Conservation (phyloP, 2,797 vertebrate species). For the Malacoctenus gilli region DNA sequence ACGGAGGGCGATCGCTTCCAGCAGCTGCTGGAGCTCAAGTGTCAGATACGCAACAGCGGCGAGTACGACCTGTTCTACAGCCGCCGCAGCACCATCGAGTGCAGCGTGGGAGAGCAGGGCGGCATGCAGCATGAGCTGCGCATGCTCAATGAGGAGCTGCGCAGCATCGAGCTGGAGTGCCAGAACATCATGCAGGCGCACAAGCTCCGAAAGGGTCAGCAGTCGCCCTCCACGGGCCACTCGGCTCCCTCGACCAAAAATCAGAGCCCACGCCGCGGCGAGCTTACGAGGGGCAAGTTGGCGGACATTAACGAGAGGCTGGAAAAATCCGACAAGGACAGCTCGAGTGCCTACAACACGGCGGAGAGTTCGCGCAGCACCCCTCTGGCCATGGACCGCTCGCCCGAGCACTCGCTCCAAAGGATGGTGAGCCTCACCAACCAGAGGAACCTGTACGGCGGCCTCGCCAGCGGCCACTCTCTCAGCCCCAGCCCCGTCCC, state of each 20-base stretch:
- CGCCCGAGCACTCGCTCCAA: constrained; percentile 88
- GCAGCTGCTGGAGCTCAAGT: constrained; percentile 93
- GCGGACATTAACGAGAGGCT: constrained; percentile 89
- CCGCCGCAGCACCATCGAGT: constrained; percentile 89
- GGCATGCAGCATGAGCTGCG: constrained; percentile 90
- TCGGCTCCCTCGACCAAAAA: constrained; percentile 75
- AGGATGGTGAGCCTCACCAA: constrained; percentile 89
- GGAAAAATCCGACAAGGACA: constrained; percentile 90
- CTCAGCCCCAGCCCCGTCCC: constrained; percentile 66
- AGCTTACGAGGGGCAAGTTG: constrained; percentile 78
- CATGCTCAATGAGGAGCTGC: constrained; percentile 93
- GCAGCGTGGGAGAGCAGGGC: constrained; percentile 78
- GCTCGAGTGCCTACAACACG: constrained; percentile 95
- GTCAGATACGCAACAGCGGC: constrained; percentile 89
- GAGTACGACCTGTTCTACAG: constrained; percentile 94
- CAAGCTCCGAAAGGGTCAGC: constrained; percentile 83
- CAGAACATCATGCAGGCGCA: constrained; percentile 97
- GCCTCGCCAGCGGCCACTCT: constrained; percentile 50
- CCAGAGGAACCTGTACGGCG: constrained; percentile 87
- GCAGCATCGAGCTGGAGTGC: constrained; percentile 93
- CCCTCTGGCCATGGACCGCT: constrained; percentile 86
- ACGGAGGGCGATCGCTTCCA: constrained; percentile 84
- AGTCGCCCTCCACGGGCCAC: constrained; percentile 42
- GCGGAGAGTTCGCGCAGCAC: constrained; percentile 94
- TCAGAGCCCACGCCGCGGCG: constrained; percentile 74